Evolutionary conservation across 2,888 invertebrate species (phyloP).

Genomic region (Epinotia brunnichana): DNA sequence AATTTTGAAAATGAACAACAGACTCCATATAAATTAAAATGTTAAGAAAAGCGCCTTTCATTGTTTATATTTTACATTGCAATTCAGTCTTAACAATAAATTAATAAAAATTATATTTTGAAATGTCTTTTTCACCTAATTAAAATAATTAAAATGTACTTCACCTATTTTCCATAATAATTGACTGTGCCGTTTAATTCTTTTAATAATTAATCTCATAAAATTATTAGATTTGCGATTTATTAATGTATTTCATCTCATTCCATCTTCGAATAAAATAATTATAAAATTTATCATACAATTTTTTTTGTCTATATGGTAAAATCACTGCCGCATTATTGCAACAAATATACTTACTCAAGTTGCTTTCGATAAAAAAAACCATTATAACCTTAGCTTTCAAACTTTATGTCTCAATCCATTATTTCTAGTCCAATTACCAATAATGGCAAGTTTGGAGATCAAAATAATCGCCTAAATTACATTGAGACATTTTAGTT

Average conservation of each 20-base stretch:
- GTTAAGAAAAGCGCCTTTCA: conserved; percentile 33
- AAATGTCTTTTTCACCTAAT: conserved; percentile 42
- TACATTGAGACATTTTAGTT: not conserved
- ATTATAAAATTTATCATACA: too few relatives aligned
- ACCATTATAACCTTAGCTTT: not conserved
- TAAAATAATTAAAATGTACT: conserved; percentile 26
- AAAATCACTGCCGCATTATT: not conserved
- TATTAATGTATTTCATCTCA: not conserved
- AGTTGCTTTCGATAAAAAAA: not conserved
- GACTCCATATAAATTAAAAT: conserved; percentile 26
- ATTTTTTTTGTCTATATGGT: not conserved
- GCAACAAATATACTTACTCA: not conserved
- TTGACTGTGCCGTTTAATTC: conserved; percentile 30
- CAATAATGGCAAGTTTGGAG: conserved; percentile 37
- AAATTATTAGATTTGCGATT: not conserved
- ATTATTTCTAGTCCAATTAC: conserved; percentile 32
- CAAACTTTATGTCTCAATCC: not conserved
- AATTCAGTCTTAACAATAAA: conserved; percentile 74
- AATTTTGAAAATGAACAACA: conserved; percentile 14
- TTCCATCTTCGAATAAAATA: not conserved
- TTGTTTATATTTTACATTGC: conserved; percentile 48
- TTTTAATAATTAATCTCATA: not conserved
- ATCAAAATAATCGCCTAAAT: conserved; percentile 19
- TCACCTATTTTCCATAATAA: conserved; percentile 18
- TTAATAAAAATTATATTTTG: conserved; percentile 54